Conservation (phyloP, 2,888 invertebrate species). For the Melieria picta region DNA sequence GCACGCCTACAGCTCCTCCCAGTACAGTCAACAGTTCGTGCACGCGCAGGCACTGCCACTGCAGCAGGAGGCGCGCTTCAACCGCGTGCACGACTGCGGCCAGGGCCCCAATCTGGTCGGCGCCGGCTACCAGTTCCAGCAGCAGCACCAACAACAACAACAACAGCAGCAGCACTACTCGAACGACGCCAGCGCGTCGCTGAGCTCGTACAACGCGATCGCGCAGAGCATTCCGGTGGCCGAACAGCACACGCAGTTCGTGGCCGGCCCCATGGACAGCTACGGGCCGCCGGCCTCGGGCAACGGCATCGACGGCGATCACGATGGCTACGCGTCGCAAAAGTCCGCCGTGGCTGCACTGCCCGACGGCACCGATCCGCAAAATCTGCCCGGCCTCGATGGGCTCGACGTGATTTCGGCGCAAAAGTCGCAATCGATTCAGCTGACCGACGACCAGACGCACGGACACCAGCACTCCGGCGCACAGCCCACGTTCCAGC, state of each 20-base stretch:
- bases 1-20: constrained; percentile 51
- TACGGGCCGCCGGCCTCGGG: constrained; percentile 59
- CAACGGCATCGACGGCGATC: constrained; percentile 54
- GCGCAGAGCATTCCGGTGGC: constrained; percentile 58
- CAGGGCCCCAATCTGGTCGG: constrained; percentile 63
- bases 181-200: constrained; percentile 40
- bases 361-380: constrained; percentile 54
- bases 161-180: constrained; percentile 37
- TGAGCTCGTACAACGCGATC: constrained; percentile 51
- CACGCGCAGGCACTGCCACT: constrained; percentile 55
- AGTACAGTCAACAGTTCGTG: constrained; percentile 50
- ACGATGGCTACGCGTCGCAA: constrained; percentile 60
- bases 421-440: constrained; percentile 61
- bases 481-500: constrained; percentile 72
- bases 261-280: constrained; percentile 48
- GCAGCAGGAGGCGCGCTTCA: constrained; percentile 56
- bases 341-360: constrained; percentile 52
- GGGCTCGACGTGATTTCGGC: constrained; percentile 62
- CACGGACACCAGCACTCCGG: constrained; percentile 48
- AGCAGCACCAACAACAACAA: constrained; percentile 46
- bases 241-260: constrained; percentile 58
- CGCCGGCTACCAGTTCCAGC: constrained; percentile 52
- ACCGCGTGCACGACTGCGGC: constrained; percentile 60
- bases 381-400: constrained; percentile 58
- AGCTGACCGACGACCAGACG: constrained; percentile 70